These are phyloP conservation scores for Pipistrellus nathusii DNA, from an alignment of 2,797 vertebrate genomes.

Conservation along the genomic window DNA sequence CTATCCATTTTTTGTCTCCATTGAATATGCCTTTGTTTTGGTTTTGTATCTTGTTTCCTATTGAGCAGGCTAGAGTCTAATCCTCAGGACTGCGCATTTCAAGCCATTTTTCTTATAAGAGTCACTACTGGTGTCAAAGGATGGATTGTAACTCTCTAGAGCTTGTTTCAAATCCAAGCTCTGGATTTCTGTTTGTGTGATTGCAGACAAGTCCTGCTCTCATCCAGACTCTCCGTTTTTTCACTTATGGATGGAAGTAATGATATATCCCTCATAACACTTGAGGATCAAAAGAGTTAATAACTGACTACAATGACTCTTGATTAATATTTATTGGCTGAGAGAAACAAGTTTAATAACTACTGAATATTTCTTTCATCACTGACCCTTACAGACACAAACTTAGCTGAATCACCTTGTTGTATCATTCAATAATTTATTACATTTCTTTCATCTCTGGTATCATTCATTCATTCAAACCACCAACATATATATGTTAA, in stretches of 20 bases:
- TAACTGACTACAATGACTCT: not conserved
- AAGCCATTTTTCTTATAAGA: not conserved
- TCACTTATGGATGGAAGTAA: not conserved
- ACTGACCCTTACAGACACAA: not conserved
- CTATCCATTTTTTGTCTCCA: not conserved
- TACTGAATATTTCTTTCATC: not conserved
- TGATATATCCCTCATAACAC: not conserved
- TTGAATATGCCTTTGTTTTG: not conserved
- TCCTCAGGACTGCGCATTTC: not conserved
- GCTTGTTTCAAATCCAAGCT: not conserved
- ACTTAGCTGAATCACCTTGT: not conserved
- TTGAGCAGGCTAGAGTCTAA: not conserved
- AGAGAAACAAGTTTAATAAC: not conserved
- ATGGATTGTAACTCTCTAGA: not conserved
- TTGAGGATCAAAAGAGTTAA: not conserved
- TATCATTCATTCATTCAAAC: not conserved
- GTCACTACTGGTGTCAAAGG: not conserved
- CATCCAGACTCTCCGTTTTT: not conserved
- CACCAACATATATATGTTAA: not conserved
- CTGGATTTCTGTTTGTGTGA: not conserved
- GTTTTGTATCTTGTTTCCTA: not conserved
- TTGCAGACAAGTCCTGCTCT: not conserved
- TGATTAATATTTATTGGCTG: not conserved
- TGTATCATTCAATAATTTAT: not conserved
- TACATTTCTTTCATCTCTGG: not conserved